phyloP scores from a whole-genome alignment of 2,888 invertebrate genomes.

The Pachymerium ferrugineum region DNA sequence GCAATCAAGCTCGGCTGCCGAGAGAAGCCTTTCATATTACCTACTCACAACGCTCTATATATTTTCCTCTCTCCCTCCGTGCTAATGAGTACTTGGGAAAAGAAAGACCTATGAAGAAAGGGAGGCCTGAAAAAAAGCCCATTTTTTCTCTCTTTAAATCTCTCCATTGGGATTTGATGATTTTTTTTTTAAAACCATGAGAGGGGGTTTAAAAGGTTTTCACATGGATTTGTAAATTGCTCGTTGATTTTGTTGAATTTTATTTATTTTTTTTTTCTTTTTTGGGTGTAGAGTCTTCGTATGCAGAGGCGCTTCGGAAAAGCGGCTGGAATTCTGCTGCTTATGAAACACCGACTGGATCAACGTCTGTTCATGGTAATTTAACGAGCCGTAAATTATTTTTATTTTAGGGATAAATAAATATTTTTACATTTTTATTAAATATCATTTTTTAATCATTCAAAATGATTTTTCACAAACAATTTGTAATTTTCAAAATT shows the following conservation, averaged over 20 bases:
- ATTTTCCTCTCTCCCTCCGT: neutral
- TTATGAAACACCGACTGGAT: constrained; percentile 32
- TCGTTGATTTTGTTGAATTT: neutral
- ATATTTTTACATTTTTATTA: neutral
- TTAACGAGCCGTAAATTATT: neutral
- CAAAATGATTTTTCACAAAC: no score
- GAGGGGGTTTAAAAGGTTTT: neutral
- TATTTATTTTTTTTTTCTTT: constrained; percentile 11
- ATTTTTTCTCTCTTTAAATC: neutral
- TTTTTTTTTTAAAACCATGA: neutral
- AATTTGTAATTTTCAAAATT: no score
- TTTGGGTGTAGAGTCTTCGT: constrained; percentile 37
- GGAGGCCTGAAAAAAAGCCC: neutral
- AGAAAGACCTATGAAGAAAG: neutral
- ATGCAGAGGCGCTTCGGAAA: constrained; percentile 39
- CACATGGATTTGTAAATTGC: neutral
- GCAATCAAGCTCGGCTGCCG: neutral
- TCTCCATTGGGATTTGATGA: neutral
- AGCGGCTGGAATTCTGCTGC: constrained; percentile 38
- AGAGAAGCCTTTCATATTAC: neutral
- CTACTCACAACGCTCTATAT: neutral
- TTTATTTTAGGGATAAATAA: neutral
- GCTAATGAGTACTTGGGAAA: neutral
- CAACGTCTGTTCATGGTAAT: constrained; percentile 35
- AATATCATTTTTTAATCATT: no score